phyloP scores from a whole-genome alignment of 2,888 invertebrate genomes.

The Bombyx huttoni region DNA sequence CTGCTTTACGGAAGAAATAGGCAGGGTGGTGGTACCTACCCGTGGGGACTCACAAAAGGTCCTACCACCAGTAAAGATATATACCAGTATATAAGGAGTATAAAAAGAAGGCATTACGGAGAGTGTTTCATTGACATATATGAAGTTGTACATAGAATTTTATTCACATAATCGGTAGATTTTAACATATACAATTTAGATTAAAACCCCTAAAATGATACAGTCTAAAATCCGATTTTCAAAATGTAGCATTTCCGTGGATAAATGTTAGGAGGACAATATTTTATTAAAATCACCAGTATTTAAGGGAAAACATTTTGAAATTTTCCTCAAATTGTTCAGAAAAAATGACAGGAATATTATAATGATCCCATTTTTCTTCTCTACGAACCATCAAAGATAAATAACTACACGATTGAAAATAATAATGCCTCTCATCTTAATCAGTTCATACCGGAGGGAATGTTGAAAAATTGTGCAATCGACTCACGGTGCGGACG shows the following conservation, averaged over 20 bases:
- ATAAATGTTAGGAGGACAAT: background rate
- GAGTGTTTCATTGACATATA: background rate
- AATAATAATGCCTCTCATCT: slow-evolving; percentile 46
- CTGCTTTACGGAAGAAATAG: too few relatives aligned
- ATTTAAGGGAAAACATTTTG: background rate
- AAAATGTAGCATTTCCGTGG: background rate
- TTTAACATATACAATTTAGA: too few relatives aligned
- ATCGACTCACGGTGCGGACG: slow-evolving; percentile 64
- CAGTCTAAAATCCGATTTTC: too few relatives aligned
- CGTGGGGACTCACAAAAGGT: too few relatives aligned
- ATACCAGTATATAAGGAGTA: too few relatives aligned
- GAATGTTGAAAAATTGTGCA: slow-evolving; percentile 49
- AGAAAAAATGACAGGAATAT: background rate
- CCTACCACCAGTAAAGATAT: too few relatives aligned
- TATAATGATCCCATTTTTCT: background rate
- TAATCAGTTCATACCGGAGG: slow-evolving; percentile 38
- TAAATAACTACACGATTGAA: slow-evolving; percentile 22
- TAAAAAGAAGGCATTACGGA: background rate
- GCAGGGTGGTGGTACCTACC: too few relatives aligned
- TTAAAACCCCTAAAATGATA: too few relatives aligned
- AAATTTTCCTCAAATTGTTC: background rate
- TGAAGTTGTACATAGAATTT: too few relatives aligned
- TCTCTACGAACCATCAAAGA: background rate
- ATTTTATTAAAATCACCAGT: background rate
- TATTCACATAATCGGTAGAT: too few relatives aligned